Conservation (phyloP, 1,140 invertebrate species). For the Ceratosolen fusciceps region DNA sequence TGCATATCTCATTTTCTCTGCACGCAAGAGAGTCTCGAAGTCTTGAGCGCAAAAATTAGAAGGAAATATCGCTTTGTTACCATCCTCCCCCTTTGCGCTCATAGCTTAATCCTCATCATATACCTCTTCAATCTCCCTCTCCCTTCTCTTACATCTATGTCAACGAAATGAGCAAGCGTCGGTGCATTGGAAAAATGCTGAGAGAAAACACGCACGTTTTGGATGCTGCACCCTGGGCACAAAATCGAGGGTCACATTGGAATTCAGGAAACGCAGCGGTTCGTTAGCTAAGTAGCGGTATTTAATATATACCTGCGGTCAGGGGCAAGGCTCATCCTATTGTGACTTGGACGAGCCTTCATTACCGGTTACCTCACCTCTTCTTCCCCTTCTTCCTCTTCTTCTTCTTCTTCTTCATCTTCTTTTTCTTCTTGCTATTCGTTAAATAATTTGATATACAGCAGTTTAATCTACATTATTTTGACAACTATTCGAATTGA, state of each 20-base stretch:
- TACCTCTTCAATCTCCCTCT: neutral
- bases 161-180: no score
- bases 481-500: neutral
- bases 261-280: constrained; percentile 59
- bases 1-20: neutral
- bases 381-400: neutral
- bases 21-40: constrained; percentile 32
- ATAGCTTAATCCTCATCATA: neutral
- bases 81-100: neutral
- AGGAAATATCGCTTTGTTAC: constrained; percentile 1
- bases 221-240: neutral
- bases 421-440: neutral
- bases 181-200: neutral
- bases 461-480: constrained; percentile 15
- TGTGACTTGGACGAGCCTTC: neutral
- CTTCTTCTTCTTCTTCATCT: neutral
- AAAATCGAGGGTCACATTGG: constrained; percentile 50
- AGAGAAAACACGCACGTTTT: neutral
- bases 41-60: constrained; percentile 57
- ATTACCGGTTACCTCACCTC: neutral
- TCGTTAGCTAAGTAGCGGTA: constrained; percentile 54
- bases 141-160: neutral
- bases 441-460: neutral
- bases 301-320: constrained; percentile 15
- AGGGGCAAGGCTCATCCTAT: neutral